Percentiles rank a stretch among this genome's conserved stretches.
phyloP scores from a whole-genome alignment of 2,888 invertebrate genomes.

The Actias luna region DNA sequence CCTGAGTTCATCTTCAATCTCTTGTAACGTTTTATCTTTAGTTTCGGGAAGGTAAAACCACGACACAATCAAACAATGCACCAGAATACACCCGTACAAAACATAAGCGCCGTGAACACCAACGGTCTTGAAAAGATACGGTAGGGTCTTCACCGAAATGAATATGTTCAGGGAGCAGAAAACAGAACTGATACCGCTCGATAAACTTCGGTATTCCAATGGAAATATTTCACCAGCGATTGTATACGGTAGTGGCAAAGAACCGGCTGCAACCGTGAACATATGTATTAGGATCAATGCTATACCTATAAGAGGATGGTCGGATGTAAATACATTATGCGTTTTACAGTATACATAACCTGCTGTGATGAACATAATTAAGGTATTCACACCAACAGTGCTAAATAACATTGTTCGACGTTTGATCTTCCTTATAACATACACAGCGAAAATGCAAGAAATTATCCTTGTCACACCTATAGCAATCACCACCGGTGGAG shows the following conservation, averaged over 20 bases:
- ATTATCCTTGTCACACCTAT: conserved; percentile 19
- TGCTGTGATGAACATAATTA: conserved; percentile 19
- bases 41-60: conserved; percentile 84
- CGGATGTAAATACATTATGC: conserved; percentile 15
- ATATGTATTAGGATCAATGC: conserved; percentile 25
- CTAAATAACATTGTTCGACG: conserved; percentile 24
- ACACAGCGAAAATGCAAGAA: conserved; percentile 20
- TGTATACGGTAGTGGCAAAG: conserved; percentile 26
- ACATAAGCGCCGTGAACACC: conserved; percentile 74
- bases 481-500: conserved; percentile 5
- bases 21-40: conserved; percentile 82
- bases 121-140: conserved; percentile 60
- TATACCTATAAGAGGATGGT: conserved; percentile 23
- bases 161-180: conserved; percentile 78
- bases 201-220: conserved; percentile 72
- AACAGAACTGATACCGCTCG: conserved; percentile 77
- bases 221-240: conserved; percentile 84
- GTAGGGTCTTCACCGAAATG: conserved; percentile 78
- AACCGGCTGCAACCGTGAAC: conserved; percentile 26
- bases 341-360: conserved; percentile 24
- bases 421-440: conserved; percentile 24
- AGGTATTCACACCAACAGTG: conserved; percentile 18
- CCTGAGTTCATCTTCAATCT: conserved; percentile 82
- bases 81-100: conserved; percentile 62
- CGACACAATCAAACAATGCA: conserved; percentile 60